Evolutionary conservation across 1,140 invertebrate genomes (phyloP), one percentile per base, ranked within the genome.

Genomic region (Danaus plexippus): DNA sequence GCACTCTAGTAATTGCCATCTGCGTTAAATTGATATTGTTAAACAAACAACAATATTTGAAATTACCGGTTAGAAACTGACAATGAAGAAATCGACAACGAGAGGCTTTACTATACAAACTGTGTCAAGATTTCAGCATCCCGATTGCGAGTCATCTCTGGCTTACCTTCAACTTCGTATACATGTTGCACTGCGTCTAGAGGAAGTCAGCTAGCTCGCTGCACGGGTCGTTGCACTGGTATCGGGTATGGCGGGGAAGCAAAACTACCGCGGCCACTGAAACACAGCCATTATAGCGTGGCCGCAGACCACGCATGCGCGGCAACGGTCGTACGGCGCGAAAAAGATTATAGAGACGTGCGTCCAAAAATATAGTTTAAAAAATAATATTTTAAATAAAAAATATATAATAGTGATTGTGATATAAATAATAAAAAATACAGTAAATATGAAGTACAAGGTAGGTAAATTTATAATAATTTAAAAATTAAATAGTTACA

Each of bases 381-480:
- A 46, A 9, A 41, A 51, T 32, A 52, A 12, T 32, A 45, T 11
- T 18, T 12, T 22, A 49, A 56, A 43, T n/a, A 47, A 42, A 12
- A 49, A 60, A 42, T 56, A 47, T 15, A 47, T 59, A 64, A 66
- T 49, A 47, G 71, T 77, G 71, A 45, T 59, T 65, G 63, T 65
- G 59, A 59, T 49, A 50, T 51, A 48, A 44, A 47, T 49, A 11
- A 43, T 48, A 15, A 40, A n/a, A 9, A 50, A 49, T 18, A 53
- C 44, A 22, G 47, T 55, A 76, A 64, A 53, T 6, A 80, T 81
- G 76, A 81, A 79, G 52, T 81, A 79, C 63, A 79, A 79, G 77
- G 76, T 81, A 70, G 66, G 75, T 60, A 54, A 46, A 52, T 43
- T 49, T 57, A 41, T 43, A 47, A 52, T 40, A n/a, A 54, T 3